These are phyloP conservation scores for Torymus tubicola DNA, from an alignment of 2,888 invertebrate species.

Conservation along the genomic window DNA sequence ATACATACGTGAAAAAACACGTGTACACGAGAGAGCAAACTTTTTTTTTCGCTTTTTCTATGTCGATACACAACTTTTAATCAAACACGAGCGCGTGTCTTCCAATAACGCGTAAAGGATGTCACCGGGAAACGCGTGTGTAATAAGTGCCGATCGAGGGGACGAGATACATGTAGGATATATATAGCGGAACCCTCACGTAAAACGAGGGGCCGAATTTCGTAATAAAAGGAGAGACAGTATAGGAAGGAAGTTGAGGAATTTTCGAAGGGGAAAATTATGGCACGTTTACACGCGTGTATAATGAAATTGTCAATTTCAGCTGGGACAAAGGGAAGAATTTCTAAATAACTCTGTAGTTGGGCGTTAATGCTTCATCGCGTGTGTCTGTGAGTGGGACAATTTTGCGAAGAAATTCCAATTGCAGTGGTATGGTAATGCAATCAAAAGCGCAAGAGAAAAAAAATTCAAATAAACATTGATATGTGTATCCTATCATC, in stretches of 20 bases:
- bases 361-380: too few relatives aligned
- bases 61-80: not conserved
- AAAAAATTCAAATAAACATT: too few relatives aligned
- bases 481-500: too few relatives aligned
- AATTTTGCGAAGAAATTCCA: too few relatives aligned
- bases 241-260: constrained; percentile 15
- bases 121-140: too few relatives aligned
- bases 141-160: too few relatives aligned
- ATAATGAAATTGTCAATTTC: constrained; percentile 16
- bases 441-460: too few relatives aligned
- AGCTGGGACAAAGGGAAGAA: not conserved
- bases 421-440: too few relatives aligned
- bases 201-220: not conserved
- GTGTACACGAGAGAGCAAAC: not conserved
- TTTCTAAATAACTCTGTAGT: constrained; percentile 1
- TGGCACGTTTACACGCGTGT: not conserved
- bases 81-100: not conserved
- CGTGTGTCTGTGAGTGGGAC: too few relatives aligned
- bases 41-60: constrained; percentile 22
- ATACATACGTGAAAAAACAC: not conserved
- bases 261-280: not conserved
- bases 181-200: too few relatives aligned
- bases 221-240: constrained; percentile 6
- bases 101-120: too few relatives aligned
- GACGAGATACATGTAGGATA: too few relatives aligned